A percentile compares a stretch with the other conserved stretches of the same genome.
Conservation (phyloP, 2,113 vertebrate genomes). For the Mobula hypostoma region DNA sequence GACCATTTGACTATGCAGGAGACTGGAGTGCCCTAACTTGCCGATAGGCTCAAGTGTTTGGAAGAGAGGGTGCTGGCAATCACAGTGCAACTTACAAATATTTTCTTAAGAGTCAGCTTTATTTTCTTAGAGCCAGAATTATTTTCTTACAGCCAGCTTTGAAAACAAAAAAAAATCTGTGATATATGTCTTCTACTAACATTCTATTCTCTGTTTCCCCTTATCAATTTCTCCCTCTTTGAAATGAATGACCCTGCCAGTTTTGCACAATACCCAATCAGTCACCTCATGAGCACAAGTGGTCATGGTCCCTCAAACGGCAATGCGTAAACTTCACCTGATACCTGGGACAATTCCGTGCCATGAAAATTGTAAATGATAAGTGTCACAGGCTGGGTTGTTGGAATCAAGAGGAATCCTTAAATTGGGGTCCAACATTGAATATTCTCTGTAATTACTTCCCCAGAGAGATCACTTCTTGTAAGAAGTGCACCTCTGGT, state of each 20-base stretch:
- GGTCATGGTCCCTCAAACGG: not conserved
- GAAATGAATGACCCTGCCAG: conserved; percentile 16
- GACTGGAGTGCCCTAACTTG: too few species aligned
- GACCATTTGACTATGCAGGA: too few species aligned
- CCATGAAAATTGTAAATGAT: not conserved
- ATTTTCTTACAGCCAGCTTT: too few species aligned
- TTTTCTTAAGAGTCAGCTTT: not conserved
- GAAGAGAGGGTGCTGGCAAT: too few species aligned
- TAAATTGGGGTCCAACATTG: not conserved
- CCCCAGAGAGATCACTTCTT: not conserved
- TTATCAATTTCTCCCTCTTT: not conserved
- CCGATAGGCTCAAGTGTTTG: too few species aligned
- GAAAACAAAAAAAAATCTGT: not conserved
- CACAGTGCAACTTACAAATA: not conserved
- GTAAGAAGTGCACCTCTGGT: not conserved
- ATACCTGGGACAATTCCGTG: not conserved
- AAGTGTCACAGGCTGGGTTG: not conserved
- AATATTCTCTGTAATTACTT: not conserved
- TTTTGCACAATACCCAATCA: conserved; percentile 13
- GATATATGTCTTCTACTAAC: not conserved
- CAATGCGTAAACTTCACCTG: not conserved
- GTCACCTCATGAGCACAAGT: not conserved
- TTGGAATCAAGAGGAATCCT: not conserved
- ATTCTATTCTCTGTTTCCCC: not conserved
- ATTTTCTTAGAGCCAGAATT: too few species aligned